Base-by-base conservation (phyloP, 1,140 invertebrate species). In the Oryctes rhinoceros region DNA sequence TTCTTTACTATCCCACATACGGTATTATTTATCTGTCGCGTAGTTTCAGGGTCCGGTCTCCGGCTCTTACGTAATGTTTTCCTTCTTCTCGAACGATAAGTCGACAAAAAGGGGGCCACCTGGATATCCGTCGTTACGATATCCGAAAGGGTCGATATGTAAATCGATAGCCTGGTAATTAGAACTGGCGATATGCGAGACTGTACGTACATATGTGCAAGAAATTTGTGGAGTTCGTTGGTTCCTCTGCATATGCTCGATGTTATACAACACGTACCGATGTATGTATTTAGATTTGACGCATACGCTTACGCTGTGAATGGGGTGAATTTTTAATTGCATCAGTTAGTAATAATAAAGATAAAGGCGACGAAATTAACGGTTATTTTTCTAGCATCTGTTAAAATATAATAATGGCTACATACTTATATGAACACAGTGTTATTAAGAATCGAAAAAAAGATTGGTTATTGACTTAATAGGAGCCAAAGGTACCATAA, bases 331-430 rank as follows among this genome's bases (percentile, higher is more conserved):
- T 59, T 59, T 59, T 59, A 59, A 59, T 59, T 59, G 53, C 53
- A 59, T 59, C 53, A 59, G 53, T 59, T 59, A n/a, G 53, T 59
- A 59, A 59, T 59, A 59, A 59, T 59, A 59, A 59, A 59, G 53
- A 59, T 59, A 59, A 59, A 18, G n/a, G 53, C 53, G 5, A 59
- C 53, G 53, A 59, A 59, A 59, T 59, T 59, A 59, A 59, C 53
- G 13, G 53, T 59, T 59, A 59, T 59, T 59, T 59, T 18, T 44
- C 9, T 44, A 4, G 53, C 5, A n/a, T 18, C 53, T 59, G 18
- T 59, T 59, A 59, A 44, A 44, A 59, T 59, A 18, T 59, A 18
- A 18, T 59, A 44, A 44, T 44, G 39, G 39, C 9, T 10, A 44
- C 9, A 44, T 44, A 10, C 9, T 3, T 4, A 7, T 44, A 10